These are phyloP conservation scores for Bradypus variegatus DNA, from an alignment of 2,797 vertebrate species.

Conservation along the genomic window DNA sequence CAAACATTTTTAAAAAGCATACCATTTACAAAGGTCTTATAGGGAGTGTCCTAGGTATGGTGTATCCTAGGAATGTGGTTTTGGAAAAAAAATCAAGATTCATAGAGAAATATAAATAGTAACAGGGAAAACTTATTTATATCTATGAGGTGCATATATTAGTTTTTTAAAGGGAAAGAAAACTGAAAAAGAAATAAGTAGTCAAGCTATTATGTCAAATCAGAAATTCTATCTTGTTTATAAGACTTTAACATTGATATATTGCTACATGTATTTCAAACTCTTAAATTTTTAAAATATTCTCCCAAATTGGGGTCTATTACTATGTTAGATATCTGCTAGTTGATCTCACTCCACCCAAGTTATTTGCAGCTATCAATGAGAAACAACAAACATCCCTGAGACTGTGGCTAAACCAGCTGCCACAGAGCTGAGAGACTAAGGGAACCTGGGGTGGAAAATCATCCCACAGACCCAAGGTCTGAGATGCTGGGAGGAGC, in stretches of 20 bases:
- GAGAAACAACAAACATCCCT: background rate
- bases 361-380: background rate
- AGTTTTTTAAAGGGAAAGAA: constrained; percentile 7
- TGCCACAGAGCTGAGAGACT: background rate
- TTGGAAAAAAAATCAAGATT: background rate
- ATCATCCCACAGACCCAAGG: background rate
- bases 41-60: background rate
- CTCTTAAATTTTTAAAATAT: background rate
- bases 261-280: background rate
- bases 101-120: background rate
- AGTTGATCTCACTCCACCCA: background rate
- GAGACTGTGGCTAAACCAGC: background rate
- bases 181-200: background rate
- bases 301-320: background rate
- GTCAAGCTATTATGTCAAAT: background rate
- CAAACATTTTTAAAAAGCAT: background rate
- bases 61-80: background rate
- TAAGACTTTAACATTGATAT: background rate
- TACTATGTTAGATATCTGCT: background rate
- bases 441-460: background rate
- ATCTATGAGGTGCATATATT: background rate
- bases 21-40: background rate
- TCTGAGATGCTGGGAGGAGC: background rate
- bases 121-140: background rate
- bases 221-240: background rate